Base-by-base conservation (phyloP, 2,113 vertebrate species). In the Bostrychus sinensis region DNA sequence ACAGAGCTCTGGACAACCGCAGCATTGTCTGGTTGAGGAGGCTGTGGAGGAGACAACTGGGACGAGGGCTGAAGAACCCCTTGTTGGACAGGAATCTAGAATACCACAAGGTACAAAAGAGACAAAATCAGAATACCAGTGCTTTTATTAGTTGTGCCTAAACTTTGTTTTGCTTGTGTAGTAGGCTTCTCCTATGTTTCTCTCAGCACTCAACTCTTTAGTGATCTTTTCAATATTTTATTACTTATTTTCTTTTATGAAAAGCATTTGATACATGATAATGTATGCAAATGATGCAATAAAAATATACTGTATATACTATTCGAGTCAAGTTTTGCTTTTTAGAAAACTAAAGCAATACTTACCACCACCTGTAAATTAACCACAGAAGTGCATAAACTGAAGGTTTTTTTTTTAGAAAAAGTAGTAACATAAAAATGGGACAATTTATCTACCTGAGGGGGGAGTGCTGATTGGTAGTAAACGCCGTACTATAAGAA, bases 401-500 rank as follows among this genome's bases (percentile, higher is more conserved):
- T 26, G 7, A 4, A 36, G 8, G 1, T 62, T 43, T 26, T 22
- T 36, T 62, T 34, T 28, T 16, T 23, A 58, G n/a, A n/a, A n/a
- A 41, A 70, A 61, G 55, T 22, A 42, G 39, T 32, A 77, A 75
- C 63, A 72, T 48, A 26, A 74, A 80, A 83, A 73, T 51, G 70
- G 81, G 64, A 61, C 78, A 82, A 78, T 82, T 89, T 67, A 88
- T 89, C 83, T 91, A 89, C 88, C 88, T 90, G 84, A 83, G 80
- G 83, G 83, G 86, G 82, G 51, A 82, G 82, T 62, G 88, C 74
- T 87, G 88, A 65, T 77, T 87, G 86, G 90, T 87, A 86, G 88
- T 89, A 87, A 88, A 81, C 83, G 80, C 88, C 86, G 10, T 90
- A 89, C 88, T 91, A 89, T 62, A 88, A 87, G 80, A 89, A 89